Evolutionary conservation across 2,797 vertebrate species (phyloP).

Genomic region (Morelia viridis): DNA sequence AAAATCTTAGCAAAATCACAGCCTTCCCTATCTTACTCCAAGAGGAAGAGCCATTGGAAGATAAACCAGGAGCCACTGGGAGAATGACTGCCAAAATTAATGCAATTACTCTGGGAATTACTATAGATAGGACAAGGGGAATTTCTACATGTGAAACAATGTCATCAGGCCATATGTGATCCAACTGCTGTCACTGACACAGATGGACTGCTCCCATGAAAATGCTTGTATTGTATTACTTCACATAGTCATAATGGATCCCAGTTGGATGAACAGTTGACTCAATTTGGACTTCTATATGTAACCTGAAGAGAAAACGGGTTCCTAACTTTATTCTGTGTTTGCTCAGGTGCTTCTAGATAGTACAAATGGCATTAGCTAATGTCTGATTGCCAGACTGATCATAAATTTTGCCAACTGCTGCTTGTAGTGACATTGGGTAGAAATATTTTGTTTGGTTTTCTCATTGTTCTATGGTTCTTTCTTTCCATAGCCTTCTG

Average conservation of each 20-base stretch:
- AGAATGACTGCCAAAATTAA: not conserved
- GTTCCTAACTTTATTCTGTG: not conserved
- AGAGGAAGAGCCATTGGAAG: not conserved
- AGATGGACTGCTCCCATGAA: not conserved
- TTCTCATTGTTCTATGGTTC: slow-evolving; percentile 20
- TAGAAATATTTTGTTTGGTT: slow-evolving; percentile 21
- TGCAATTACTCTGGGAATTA: not conserved
- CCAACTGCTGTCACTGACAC: not conserved
- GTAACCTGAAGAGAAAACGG: not conserved
- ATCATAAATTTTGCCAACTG: slow-evolving; percentile 19
- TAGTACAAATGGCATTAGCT: not conserved
- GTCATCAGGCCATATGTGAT: not conserved
- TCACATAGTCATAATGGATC: not conserved
- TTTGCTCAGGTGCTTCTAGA: not conserved
- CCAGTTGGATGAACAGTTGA: not conserved
- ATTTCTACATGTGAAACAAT: not conserved
- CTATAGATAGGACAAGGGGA: not conserved
- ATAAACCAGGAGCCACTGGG: not conserved
- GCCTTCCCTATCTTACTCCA: not conserved
- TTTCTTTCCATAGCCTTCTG: slow-evolving; percentile 8
- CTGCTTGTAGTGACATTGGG: not conserved
- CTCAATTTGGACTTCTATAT: slow-evolving; percentile 1
- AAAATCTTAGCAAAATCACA: not conserved
- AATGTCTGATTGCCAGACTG: slow-evolving; percentile 6
- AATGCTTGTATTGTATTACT: not conserved